Conservation (phyloP, 2,797 vertebrate species). For the Anguilla anguilla region DNA sequence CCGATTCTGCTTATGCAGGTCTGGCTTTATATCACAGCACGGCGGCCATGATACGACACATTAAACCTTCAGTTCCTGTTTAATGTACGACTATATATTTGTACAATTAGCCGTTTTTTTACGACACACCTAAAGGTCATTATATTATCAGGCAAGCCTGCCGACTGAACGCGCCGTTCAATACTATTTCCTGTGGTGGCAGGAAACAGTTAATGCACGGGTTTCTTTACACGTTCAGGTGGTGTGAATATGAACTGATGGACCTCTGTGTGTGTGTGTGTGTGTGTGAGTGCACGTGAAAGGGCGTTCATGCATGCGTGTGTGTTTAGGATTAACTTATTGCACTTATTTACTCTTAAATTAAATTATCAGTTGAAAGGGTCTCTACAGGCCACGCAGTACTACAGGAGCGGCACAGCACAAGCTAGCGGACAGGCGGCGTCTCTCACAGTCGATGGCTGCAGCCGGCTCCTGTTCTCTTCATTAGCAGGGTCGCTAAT, state of each 20-base stretch:
- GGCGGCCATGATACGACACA: not conserved
- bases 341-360: too few species aligned
- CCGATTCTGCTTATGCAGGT: not conserved
- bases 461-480: not conserved
- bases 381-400: too few species aligned
- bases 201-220: not conserved
- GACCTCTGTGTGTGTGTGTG: not conserved
- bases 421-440: too few species aligned
- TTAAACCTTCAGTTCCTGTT: not conserved
- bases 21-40: not conserved
- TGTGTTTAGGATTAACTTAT: not conserved
- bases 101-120: slow-evolving; percentile 1
- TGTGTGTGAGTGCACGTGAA: not conserved
- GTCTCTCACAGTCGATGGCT: not conserved
- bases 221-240: not conserved
- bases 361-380: too few species aligned
- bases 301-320: not conserved
- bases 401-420: not conserved
- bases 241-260: not conserved
- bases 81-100: not conserved
- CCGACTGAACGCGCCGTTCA: not conserved
- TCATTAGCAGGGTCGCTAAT: not conserved
- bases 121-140: not conserved
- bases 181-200: too few species aligned
- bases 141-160: not conserved